A percentile compares a stretch with the other conserved stretches of the same genome.
Conservation (phyloP, 92 coral and sea anemone genomes). For the Epizoanthus scotinus region DNA sequence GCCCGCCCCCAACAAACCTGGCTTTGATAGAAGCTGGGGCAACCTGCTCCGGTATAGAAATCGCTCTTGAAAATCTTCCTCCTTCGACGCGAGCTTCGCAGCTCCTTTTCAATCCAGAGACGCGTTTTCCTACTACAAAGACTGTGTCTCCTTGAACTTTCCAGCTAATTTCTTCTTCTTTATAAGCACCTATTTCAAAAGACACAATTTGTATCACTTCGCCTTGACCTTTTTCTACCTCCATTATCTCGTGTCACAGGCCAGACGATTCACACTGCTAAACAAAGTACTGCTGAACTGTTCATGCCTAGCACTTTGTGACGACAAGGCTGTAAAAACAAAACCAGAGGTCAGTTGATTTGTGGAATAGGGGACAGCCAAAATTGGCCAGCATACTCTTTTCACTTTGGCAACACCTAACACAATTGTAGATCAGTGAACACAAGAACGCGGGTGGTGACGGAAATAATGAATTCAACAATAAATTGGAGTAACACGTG, state of each 20-base stretch:
- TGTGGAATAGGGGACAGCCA: too few species aligned
- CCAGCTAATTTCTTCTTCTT: constrained; percentile 33
- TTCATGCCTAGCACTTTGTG: background rate
- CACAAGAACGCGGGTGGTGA: constrained; percentile 11
- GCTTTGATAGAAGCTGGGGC: constrained; percentile 19
- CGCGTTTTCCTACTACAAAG: constrained; percentile 25
- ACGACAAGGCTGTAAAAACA: too few species aligned
- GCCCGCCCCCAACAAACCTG: constrained; percentile 30
- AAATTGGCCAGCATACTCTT: background rate
- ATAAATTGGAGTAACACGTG: constrained; percentile 10
- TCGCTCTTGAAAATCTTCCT: constrained; percentile 26
- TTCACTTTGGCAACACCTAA: background rate
- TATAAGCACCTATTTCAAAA: constrained; percentile 43
- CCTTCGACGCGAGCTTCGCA: constrained; percentile 25
- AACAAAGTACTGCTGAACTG: background rate
- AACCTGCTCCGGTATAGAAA: constrained; percentile 38
- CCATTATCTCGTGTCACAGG: constrained; percentile 1
- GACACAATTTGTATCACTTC: constrained; percentile 28
- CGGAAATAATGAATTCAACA: constrained; percentile 17
- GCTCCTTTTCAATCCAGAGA: background rate
- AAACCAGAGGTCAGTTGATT: too few species aligned
- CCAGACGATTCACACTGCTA: background rate
- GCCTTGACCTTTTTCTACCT: constrained; percentile 15
- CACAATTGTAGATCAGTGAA: background rate
- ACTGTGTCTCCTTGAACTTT: constrained; percentile 20